Evolutionary conservation across 1,140 invertebrate species (phyloP), one percentile per base, ranked within the genome.

Genomic region (Hydropsyche tenuis): DNA sequence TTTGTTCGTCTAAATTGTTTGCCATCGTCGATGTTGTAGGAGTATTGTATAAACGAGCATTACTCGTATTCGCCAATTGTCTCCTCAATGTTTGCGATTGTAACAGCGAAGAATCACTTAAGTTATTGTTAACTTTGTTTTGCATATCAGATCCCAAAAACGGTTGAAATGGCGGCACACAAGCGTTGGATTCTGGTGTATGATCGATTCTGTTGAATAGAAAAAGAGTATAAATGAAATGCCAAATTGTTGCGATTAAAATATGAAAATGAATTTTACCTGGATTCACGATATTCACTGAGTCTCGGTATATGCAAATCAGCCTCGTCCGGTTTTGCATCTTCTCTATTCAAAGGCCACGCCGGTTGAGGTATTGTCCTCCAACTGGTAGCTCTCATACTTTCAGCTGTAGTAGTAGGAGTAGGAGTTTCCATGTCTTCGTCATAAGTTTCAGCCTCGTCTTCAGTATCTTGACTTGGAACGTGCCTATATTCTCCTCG

Each of bases 401-500:
- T 79, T 43, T 75, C 65, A 68, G 81, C 79, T 22, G 78, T 69
- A 6, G 79, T 75, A 5, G 82, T 80, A 9, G 85, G 82, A 4
- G 84, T 81, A 69, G 80, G 64, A 27, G 81, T 79, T 72, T 86
- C 83, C 73, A 82, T 81, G 16, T 82, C 80, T 69, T 84, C 82
- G 37, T 81, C 79, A 46, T 84, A 85, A 3, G 80, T 81, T 45
- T 86, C 86, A 71, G 86, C 88, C 43, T 90, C 89, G 25, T 88
- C 87, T 75, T 88, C 87, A 0, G 87, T 85, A 74, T 91, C 90
- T 72, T 87, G 88, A 43, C 85, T 89, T 18, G 90, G 89, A 51
- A 92, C 88, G 72, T 90, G 89, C 75, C 89, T 85, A 79, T 92
- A 92, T 77, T 91, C 90, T 14, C 90, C 89, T 75, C 90, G 86